These are phyloP conservation scores for Cryptoblepharus egeriae DNA, from an alignment of 2,797 vertebrate species.

Conservation along the genomic window DNA sequence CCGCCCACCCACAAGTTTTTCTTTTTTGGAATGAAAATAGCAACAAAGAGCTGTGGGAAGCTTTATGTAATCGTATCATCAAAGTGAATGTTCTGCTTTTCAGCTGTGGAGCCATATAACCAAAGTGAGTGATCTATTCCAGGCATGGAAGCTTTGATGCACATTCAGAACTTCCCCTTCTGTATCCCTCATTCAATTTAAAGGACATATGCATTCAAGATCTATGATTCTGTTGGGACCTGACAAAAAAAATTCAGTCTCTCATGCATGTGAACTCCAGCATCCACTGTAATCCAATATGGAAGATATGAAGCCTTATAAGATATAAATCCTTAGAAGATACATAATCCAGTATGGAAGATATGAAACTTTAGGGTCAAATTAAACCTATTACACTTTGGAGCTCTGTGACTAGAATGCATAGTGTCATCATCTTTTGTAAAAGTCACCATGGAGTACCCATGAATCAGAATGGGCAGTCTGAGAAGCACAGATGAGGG, in stretches of 20 bases:
- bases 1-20: background rate
- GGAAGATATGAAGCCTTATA: background rate
- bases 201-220: background rate
- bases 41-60: conserved; percentile 41
- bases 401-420: no score
- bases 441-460: no score
- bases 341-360: background rate
- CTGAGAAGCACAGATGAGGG: no score
- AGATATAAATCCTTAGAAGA: no score
- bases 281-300: background rate
- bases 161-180: background rate
- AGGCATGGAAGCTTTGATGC: background rate
- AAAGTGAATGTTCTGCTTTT: conserved; percentile 41
- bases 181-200: background rate
- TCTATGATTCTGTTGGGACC: no score
- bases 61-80: conserved; percentile 6
- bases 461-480: no score
- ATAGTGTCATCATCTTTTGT: no score
- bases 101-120: background rate
- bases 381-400: no score
- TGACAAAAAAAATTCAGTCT: background rate
- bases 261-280: background rate
- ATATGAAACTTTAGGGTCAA: background rate
- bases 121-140: background rate
- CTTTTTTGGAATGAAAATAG: conserved; percentile 15